Evolutionary conservation across 2,888 invertebrate genomes (phyloP), one percentile per base, ranked within the genome.

Genomic region (Parochlus steinenii): DNA sequence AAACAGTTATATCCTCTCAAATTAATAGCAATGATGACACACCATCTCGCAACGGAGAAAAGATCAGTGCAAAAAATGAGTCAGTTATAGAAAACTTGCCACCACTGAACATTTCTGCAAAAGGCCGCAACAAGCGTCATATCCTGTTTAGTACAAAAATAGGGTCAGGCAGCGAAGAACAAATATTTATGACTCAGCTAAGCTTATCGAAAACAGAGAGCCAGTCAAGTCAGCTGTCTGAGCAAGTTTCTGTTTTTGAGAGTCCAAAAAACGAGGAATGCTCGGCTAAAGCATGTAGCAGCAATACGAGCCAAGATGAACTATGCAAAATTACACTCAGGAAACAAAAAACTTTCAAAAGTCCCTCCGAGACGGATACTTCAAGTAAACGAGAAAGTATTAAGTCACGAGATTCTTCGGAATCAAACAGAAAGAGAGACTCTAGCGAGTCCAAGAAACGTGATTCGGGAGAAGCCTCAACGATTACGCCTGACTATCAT

Each of bases 121-220:
- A 12, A 30, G 24, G 19, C 4, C 23, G 50, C 41, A 58, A 58
- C 39, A 56, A 56, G 20, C 48, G 58, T 11, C 61, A 72, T 30
- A 55, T 76, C 30, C 61, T 74, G 34, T 77, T 77, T 50, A 69
- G 71, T 37, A 77, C 76, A 6, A 67, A 72, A 43, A 59, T 77
- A 28, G 76, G 75, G 19, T 58, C 58, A 1, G 59, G 59, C 15
- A 74, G 72, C 47, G 64, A 67, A 48, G 75, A 76, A 46, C 74
- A 74, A 53, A 63, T 76, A 29, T 77, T 77, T 50, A 68, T 71
- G 45, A 70, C 70, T 4, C 71, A 71, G 45, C 65, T 71, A 44
- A 71, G 71, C 48, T 62, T 71, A 44, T 71, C 71, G 2, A 71
- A 71, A 49, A 71, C 71, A 5, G 71, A 71, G 40, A 71, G 71